phyloP scores from a whole-genome alignment of 2,797 vertebrate genomes.

The Gymnoscopelus microlampas region DNA sequence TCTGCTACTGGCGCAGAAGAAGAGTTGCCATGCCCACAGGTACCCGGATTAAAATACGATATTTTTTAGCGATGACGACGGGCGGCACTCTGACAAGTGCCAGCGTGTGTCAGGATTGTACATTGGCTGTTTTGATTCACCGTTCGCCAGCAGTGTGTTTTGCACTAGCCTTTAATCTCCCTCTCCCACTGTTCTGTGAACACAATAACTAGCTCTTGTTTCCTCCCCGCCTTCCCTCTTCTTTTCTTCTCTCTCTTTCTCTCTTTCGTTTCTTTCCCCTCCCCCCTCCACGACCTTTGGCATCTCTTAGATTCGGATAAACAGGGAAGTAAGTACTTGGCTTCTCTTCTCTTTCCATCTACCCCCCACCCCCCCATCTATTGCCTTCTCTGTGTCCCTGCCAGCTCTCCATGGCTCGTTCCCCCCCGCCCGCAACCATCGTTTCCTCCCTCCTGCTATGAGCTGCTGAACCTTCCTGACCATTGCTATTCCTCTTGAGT shows the following conservation, averaged over 20 bases:
- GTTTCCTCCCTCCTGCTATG: constrained; percentile 24
- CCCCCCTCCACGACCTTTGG: constrained; percentile 64
- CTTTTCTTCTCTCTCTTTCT: constrained; percentile 44
- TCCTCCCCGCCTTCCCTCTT: constrained; percentile 46
- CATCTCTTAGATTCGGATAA: constrained; percentile 95
- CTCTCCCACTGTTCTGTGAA: constrained; percentile 42
- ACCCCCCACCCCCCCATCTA: not conserved
- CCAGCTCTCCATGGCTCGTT: constrained; percentile 4
- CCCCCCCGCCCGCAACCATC: not conserved
- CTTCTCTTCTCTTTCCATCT: constrained; percentile 63
- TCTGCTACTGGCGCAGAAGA: too few relatives aligned
- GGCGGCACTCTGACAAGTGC: too few relatives aligned
- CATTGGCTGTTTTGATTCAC: too few relatives aligned
- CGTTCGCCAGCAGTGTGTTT: too few relatives aligned
- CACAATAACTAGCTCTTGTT: constrained; percentile 74
- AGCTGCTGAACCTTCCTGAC: constrained; percentile 29
- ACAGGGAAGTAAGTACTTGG: constrained; percentile 97
- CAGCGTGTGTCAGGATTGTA: too few relatives aligned
- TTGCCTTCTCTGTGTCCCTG: constrained; percentile 25
- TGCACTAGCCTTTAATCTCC: too few relatives aligned
- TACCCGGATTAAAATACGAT: too few relatives aligned
- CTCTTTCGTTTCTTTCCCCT: constrained; percentile 14
- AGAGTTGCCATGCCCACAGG: too few relatives aligned
- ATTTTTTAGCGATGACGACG: too few relatives aligned
- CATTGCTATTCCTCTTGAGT: not conserved